Evolutionary conservation across 1,140 invertebrate genomes (phyloP), one percentile per base, ranked within the genome.

Genomic region (Pseudomyrmex cubaensis): DNA sequence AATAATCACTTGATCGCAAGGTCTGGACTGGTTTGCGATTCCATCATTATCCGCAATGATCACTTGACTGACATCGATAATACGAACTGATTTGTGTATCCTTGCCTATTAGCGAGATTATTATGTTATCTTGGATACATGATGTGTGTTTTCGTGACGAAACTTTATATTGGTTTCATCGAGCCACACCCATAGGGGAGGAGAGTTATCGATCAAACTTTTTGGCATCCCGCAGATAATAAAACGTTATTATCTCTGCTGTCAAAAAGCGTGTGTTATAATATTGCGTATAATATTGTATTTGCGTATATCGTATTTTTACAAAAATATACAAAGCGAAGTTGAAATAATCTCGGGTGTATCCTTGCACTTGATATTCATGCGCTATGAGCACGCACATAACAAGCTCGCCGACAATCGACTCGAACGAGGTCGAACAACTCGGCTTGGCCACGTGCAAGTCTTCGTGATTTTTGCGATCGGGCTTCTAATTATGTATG

Each of bases 291-390:
- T 59, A 25, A 35, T 25, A 35, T 35, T 35, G 22, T 25, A 25
- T 25, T 25, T 25, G 25, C 25, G 25, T 25, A 25, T 35, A 35
- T 35, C 7, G 35, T 35, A 35, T 35, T 35, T 35, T 35, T 35
- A 35, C 5, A 35, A 25, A 25, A 25, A 35, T 35, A 35, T 7
- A 35, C 35, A 35, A 35, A 48, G 20, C 25, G 46, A 10, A 15
- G 15, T 44, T 52, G 69, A 54, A 82, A 15, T n/a, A 35, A 35
- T 35, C 35, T 35, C 22, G n/a, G 17, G n/a, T 67, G 66, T 80
- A 83, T 70, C 84, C 86, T 87, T 87, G 86, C 67, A 87, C 86
- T 87, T 87, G 86, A 63, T 87, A 86, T 87, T 82, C 85, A 83
- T 63, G 69, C 86, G 13, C 72, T 61, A 57, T 86, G 84, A 83